These are phyloP conservation scores for Brotula barbata DNA, from an alignment of 2,797 vertebrate species.

Conservation along the genomic window DNA sequence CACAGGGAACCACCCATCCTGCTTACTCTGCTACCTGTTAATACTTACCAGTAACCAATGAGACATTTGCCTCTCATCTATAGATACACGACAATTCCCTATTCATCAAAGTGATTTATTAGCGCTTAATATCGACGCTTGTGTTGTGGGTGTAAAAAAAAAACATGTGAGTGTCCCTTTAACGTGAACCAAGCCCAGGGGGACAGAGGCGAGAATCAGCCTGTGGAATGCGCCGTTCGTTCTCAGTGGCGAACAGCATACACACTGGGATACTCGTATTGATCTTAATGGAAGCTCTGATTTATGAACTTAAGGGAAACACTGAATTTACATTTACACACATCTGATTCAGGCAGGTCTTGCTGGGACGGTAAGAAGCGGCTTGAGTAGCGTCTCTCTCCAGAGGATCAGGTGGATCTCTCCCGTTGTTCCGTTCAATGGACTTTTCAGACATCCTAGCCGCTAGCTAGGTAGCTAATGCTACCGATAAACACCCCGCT, in stretches of 20 bases:
- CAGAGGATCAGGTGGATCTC: slow-evolving; percentile 74
- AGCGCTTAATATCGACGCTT: slow-evolving; percentile 14
- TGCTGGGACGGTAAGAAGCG: slow-evolving; percentile 61
- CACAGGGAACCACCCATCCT: slow-evolving; percentile 29
- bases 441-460: slow-evolving; percentile 56
- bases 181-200: slow-evolving; percentile 69
- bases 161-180: slow-evolving; percentile 78
- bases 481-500: slow-evolving; percentile 25
- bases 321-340: slow-evolving; percentile 6
- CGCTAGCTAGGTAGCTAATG: slow-evolving; percentile 59
- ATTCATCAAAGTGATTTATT: slow-evolving; percentile 16
- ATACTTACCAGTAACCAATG: slow-evolving; percentile 50
- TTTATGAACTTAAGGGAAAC: background rate
- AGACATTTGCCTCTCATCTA: slow-evolving; percentile 7
- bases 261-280: slow-evolving; percentile 40
- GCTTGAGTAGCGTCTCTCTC: slow-evolving; percentile 22
- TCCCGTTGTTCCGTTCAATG: slow-evolving; percentile 68
- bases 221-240: slow-evolving; percentile 80
- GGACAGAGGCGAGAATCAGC: slow-evolving; percentile 62
- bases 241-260: slow-evolving; percentile 67
- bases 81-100: background rate
- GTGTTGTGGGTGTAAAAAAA: slow-evolving; percentile 17
- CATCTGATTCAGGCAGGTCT: slow-evolving; percentile 9
- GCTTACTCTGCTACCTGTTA: slow-evolving; percentile 18
- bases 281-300: slow-evolving; percentile 21